Percentiles rank a stretch among this genome's conserved stretches.
Evolutionary conservation across 2,113 vertebrate species (phyloP).

Genomic region (Siphamia tubifer): DNA sequence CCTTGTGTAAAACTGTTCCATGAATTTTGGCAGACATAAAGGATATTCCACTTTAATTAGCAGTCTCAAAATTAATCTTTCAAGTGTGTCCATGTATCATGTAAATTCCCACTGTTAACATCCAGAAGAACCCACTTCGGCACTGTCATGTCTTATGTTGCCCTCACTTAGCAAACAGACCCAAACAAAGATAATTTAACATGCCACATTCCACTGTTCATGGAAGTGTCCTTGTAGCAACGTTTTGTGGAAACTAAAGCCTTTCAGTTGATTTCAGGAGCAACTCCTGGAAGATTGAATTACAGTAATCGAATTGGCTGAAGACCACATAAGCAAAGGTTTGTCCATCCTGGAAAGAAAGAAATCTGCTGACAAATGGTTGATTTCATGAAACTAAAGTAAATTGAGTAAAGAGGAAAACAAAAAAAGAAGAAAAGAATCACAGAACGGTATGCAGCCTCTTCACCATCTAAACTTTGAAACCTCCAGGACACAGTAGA

Average conservation of each 20-base stretch:
- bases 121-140: background rate
- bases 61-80: background rate
- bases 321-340: background rate
- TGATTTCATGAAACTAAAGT: background rate
- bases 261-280: background rate
- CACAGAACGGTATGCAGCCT: too few relatives aligned
- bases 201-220: too few relatives aligned
- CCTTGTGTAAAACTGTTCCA: background rate
- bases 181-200: too few relatives aligned
- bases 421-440: too few relatives aligned
- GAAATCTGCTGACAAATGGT: conserved; percentile 1
- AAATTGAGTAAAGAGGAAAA: too few relatives aligned
- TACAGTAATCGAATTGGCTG: background rate
- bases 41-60: conserved; percentile 11
- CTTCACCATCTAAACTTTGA: too few relatives aligned
- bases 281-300: background rate
- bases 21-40: conserved; percentile 9
- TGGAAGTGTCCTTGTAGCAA: too few relatives aligned
- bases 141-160: too few relatives aligned
- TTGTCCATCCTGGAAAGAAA: background rate
- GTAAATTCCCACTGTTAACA: background rate
- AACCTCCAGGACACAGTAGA: too few relatives aligned
- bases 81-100: conserved; percentile 15
- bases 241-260: background rate
- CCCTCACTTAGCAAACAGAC: too few relatives aligned